Evolutionary conservation across 2,888 invertebrate genomes (phyloP).

Genomic region (Ophioninae sp.): DNA sequence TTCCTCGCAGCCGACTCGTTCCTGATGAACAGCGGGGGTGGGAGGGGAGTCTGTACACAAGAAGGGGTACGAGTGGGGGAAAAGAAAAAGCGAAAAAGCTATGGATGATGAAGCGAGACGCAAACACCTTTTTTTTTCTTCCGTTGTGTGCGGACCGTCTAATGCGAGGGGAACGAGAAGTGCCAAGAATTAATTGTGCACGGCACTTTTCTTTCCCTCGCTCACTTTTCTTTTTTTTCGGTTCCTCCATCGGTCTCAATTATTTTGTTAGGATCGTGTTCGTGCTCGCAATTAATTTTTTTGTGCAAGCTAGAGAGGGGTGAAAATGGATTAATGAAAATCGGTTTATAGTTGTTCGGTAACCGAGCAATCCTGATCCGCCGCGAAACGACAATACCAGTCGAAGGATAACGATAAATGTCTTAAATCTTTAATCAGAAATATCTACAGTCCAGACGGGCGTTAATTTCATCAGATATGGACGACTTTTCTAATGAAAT

Average conservation of each 20-base stretch:
- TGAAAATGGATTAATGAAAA: conserved; percentile 44
- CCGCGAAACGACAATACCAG: neutral
- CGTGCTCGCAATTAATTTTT: conserved; percentile 38
- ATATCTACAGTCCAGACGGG: too few species aligned
- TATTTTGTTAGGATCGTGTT: conserved; percentile 30
- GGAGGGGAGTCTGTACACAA: conserved; percentile 35
- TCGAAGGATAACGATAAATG: too few species aligned
- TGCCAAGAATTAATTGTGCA: conserved; percentile 40
- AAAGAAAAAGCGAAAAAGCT: conserved; percentile 3
- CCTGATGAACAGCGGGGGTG: conserved; percentile 41
- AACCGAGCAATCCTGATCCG: neutral
- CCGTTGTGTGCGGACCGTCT: neutral
- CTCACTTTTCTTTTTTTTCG: neutral
- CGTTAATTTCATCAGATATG: too few species aligned
- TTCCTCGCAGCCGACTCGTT: conserved; percentile 49
- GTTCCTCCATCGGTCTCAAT: conserved; percentile 13
- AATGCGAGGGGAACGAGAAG: conserved; percentile 45
- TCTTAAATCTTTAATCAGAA: too few species aligned
- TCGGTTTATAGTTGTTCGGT: conserved; percentile 45
- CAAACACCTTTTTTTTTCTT: conserved; percentile 17
- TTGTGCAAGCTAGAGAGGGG: neutral
- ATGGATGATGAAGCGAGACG: conserved; percentile 23
- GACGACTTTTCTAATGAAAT: neutral
- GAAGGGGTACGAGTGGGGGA: conserved; percentile 51
- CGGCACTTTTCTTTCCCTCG: neutral